phyloP scores from a whole-genome alignment of 2,888 invertebrate species.

The Tuta absoluta region DNA sequence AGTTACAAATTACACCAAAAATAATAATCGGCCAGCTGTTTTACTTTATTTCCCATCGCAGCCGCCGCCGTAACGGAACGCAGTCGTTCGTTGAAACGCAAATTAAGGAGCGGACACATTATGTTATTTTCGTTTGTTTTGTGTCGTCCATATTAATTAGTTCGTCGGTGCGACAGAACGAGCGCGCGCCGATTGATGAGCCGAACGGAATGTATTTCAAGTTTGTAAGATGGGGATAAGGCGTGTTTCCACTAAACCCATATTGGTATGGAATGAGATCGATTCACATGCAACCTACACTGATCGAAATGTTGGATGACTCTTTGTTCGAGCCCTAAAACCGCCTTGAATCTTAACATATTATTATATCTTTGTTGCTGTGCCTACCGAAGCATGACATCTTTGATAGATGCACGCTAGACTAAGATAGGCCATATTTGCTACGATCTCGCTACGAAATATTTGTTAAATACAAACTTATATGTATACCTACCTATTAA shows the following conservation, averaged over 20 bases:
- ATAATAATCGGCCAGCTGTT: neutral
- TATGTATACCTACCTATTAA: too few relatives aligned
- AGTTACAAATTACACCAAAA: too few relatives aligned
- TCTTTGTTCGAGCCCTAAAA: too few relatives aligned
- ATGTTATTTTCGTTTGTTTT: constrained; percentile 20
- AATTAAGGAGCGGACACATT: constrained; percentile 33
- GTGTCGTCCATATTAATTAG: constrained; percentile 21
- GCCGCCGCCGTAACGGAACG: constrained; percentile 1
- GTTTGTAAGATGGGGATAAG: neutral
- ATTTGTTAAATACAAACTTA: too few relatives aligned
- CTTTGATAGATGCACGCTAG: too few relatives aligned
- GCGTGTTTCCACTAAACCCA: neutral
- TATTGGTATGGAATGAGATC: too few relatives aligned
- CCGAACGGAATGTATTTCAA: neutral
- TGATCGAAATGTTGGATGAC: too few relatives aligned
- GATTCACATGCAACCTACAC: too few relatives aligned
- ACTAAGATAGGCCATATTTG: too few relatives aligned
- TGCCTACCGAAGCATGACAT: too few relatives aligned
- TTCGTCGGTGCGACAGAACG: neutral
- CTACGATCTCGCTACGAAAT: neutral
- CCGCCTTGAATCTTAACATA: too few relatives aligned
- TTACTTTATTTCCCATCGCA: neutral
- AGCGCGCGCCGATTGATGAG: neutral
- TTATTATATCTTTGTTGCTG: too few relatives aligned
- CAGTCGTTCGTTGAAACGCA: constrained; percentile 27